Percentiles rank a stretch among this genome's conserved stretches.
These are phyloP conservation scores for Mystacides longicornis DNA, from an alignment of 2,888 invertebrate genomes.

Conservation along the genomic window DNA sequence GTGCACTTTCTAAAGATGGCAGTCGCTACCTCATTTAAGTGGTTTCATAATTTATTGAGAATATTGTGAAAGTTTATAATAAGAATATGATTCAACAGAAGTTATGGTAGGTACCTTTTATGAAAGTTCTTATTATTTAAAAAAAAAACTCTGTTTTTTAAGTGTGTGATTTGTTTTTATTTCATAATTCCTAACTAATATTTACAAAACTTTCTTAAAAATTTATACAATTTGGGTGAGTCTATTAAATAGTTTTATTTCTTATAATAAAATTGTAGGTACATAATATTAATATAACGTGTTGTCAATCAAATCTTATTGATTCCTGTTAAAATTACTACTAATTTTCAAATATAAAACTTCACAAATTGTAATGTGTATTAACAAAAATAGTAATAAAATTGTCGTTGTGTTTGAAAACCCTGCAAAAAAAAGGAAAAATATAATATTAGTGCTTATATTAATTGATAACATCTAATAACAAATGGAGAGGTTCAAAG, in stretches of 20 bases:
- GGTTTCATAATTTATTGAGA: too few relatives aligned
- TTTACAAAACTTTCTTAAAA: slow-evolving; percentile 1
- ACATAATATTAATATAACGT: background rate
- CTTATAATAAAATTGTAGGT: background rate
- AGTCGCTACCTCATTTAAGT: too few relatives aligned
- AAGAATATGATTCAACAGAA: too few relatives aligned
- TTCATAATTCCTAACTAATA: slow-evolving; percentile 1
- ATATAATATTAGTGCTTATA: background rate
- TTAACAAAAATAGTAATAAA: background rate
- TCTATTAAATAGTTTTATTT: background rate
- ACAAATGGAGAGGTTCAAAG: too few relatives aligned
- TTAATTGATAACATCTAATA: too few relatives aligned
- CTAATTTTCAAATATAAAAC: slow-evolving; percentile 4
- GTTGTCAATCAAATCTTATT: background rate
- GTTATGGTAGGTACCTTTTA: too few relatives aligned
- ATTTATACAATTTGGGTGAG: background rate
- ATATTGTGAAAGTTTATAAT: too few relatives aligned
- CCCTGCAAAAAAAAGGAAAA: background rate
- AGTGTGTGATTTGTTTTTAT: slow-evolving; percentile 1
- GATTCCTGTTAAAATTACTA: background rate
- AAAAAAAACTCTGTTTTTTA: too few relatives aligned
- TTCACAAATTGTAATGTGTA: background rate
- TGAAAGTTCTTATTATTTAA: too few relatives aligned
- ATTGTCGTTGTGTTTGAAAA: background rate
- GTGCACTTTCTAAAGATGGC: too few relatives aligned